Percentiles rank a stretch among this genome's conserved stretches.
phyloP scores from a whole-genome alignment of 2,888 invertebrate genomes.

The Orthonevra nobilis region DNA sequence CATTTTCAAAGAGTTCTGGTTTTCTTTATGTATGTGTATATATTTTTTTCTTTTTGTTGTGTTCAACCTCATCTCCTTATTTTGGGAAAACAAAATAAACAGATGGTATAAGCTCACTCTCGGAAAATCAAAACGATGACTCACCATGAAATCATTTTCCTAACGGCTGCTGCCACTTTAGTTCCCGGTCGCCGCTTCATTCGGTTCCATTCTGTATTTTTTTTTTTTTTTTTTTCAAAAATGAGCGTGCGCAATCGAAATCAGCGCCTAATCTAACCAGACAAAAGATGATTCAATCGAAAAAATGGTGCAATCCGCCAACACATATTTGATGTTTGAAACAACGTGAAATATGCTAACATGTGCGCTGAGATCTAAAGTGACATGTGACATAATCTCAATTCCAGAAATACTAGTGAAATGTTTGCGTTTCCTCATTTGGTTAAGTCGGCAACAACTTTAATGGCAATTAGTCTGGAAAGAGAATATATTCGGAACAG shows the following conservation, averaged over 20 bases:
- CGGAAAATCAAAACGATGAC: conserved; percentile 42
- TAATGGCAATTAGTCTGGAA: too few relatives aligned
- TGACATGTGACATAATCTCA: conserved; percentile 58
- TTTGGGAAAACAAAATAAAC: conserved; percentile 65
- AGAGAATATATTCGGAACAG: conserved; percentile 45
- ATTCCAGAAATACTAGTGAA: conserved; percentile 52
- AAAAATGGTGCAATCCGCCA: conserved; percentile 1
- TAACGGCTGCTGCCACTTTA: conserved; percentile 31
- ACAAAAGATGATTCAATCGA: conserved; percentile 67
- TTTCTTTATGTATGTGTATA: too few relatives aligned
- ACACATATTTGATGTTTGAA: conserved; percentile 17
- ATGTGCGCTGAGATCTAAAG: conserved; percentile 57
- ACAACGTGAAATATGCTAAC: conserved; percentile 21
- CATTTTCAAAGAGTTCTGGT: too few relatives aligned
- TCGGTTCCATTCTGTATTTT: conserved; percentile 7
- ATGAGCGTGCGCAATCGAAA: conserved; percentile 64
- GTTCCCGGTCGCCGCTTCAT: conserved; percentile 37
- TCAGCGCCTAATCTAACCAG: conserved; percentile 47
- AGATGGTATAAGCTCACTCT: conserved; percentile 53
- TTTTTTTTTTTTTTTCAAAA: background rate
- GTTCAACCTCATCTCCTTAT: conserved; percentile 38
- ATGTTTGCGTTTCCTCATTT: conserved; percentile 9
- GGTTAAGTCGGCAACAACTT: background rate
- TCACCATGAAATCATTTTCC: conserved; percentile 31
- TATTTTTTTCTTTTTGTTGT: too few relatives aligned